Percentiles rank a stretch among this genome's conserved stretches.
Conservation (phyloP, 2,113 vertebrate genomes). For the Pelobates fuscus region DNA sequence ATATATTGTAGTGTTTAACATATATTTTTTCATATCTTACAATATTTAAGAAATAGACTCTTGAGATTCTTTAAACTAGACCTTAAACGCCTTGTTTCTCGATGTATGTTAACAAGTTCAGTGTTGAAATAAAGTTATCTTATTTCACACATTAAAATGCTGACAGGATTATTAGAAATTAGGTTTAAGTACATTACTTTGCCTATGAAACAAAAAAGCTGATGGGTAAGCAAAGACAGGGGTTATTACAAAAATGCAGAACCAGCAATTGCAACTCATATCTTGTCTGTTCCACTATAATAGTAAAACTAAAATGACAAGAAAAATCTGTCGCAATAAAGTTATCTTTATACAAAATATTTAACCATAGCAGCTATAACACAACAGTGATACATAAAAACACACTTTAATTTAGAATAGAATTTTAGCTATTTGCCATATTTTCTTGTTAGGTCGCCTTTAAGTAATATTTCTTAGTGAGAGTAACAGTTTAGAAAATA, state of each 20-base stretch:
- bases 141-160: constrained; percentile 35
- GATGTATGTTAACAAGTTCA: constrained; percentile 4
- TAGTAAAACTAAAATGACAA: constrained; percentile 41
- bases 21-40: too few relatives aligned
- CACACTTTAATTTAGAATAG: neutral
- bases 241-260: constrained; percentile 45
- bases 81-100: too few relatives aligned
- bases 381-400: constrained; percentile 23
- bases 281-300: constrained; percentile 36
- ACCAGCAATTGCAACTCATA: constrained; percentile 45
- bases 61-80: too few relatives aligned
- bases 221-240: constrained; percentile 49
- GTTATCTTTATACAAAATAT: constrained; percentile 35
- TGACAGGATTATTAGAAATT: constrained; percentile 43
- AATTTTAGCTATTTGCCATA: neutral
- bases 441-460: neutral
- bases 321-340: constrained; percentile 40
- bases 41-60: too few relatives aligned
- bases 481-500: neutral
- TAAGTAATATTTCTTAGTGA: neutral
- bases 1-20: too few relatives aligned
- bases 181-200: constrained; percentile 43
- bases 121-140: constrained; percentile 33
- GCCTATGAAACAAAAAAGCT: constrained; percentile 48
- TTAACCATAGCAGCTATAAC: constrained; percentile 40